Evolutionary conservation across 2,888 invertebrate genomes (phyloP).

Genomic region (Pristionchus japonicus): DNA sequence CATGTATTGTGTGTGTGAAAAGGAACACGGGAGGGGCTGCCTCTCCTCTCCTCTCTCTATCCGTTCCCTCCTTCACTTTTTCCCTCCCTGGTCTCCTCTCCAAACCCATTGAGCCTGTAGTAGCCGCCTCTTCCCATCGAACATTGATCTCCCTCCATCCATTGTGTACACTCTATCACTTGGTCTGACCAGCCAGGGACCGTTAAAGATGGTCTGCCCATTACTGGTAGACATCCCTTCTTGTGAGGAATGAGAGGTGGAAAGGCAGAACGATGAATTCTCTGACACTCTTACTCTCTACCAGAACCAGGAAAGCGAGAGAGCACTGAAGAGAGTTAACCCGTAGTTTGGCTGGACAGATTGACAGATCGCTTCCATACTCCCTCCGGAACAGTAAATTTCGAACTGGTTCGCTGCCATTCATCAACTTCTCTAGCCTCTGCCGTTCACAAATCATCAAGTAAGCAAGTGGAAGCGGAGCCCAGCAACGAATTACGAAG

Average conservation of each 20-base stretch:
- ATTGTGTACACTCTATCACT: not conserved
- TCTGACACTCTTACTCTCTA: too few relatives aligned
- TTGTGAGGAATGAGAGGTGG: not conserved
- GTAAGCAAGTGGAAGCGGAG: not conserved
- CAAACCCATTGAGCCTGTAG: conserved; percentile 33
- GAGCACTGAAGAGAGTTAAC: too few relatives aligned
- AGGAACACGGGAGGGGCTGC: not conserved
- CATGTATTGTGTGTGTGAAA: conserved; percentile 24
- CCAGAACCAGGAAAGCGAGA: too few relatives aligned
- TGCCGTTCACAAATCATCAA: not conserved
- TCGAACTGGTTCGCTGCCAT: not conserved
- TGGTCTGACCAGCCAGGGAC: not conserved
- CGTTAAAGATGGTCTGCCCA: not conserved
- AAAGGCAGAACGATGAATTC: too few relatives aligned
- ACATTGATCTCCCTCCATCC: not conserved
- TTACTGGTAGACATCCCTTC: not conserved
- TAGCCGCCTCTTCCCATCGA: not conserved
- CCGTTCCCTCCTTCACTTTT: not conserved
- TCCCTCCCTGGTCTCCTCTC: not conserved
- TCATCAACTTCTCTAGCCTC: not conserved
- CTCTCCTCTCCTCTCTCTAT: not conserved
- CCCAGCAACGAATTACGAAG: not conserved
- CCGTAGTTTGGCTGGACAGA: not conserved
- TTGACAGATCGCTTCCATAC: conserved; percentile 20
- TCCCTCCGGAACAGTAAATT: conserved; percentile 8